A percentile compares a stretch with the other conserved stretches of the same genome.
phyloP scores from a whole-genome alignment of 2,888 invertebrate genomes.

The Poecilus cupreus region DNA sequence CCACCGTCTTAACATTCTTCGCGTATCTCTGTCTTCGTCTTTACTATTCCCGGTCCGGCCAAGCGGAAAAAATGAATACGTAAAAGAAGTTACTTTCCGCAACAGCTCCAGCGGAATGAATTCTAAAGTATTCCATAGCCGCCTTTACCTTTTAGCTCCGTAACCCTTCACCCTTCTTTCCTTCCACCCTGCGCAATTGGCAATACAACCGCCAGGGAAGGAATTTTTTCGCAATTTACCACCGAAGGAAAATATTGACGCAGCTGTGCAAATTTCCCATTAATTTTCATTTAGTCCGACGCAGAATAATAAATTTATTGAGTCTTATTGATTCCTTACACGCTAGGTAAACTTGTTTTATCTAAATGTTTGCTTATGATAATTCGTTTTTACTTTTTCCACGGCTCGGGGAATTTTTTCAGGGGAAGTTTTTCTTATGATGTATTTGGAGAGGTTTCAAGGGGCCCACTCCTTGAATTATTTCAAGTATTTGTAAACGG shows the following conservation, averaged over 20 bases:
- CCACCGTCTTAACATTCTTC: slow-evolving; percentile 7
- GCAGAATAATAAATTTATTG: slow-evolving; percentile 36
- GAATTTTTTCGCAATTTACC: slow-evolving; percentile 42
- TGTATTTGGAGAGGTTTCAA: not conserved
- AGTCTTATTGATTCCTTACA: slow-evolving; percentile 43
- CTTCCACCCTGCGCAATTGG: slow-evolving; percentile 29
- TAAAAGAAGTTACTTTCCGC: slow-evolving; percentile 43
- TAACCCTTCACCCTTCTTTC: not conserved
- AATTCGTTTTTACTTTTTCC: slow-evolving; percentile 49
- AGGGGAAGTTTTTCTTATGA: slow-evolving; percentile 1
- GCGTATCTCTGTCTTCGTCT: not conserved
- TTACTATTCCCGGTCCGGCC: not conserved
- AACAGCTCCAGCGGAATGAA: slow-evolving; percentile 39
- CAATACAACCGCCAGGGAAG: slow-evolving; percentile 27
- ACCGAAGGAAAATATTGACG: slow-evolving; percentile 47
- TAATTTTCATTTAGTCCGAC: slow-evolving; percentile 50
- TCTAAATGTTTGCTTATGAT: slow-evolving; percentile 49
- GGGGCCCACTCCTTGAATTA: not conserved
- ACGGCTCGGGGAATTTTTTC: not conserved
- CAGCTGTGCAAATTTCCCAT: slow-evolving; percentile 54
- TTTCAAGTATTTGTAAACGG: slow-evolving; percentile 36
- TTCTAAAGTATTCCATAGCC: slow-evolving; percentile 42
- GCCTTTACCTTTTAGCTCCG: slow-evolving; percentile 30
- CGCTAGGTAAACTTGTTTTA: slow-evolving; percentile 47
- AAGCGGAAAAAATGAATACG: slow-evolving; percentile 43